These are phyloP conservation scores for Ctenochaetus hawaiiensis DNA, from an alignment of 2,797 vertebrate species.

Conservation along the genomic window DNA sequence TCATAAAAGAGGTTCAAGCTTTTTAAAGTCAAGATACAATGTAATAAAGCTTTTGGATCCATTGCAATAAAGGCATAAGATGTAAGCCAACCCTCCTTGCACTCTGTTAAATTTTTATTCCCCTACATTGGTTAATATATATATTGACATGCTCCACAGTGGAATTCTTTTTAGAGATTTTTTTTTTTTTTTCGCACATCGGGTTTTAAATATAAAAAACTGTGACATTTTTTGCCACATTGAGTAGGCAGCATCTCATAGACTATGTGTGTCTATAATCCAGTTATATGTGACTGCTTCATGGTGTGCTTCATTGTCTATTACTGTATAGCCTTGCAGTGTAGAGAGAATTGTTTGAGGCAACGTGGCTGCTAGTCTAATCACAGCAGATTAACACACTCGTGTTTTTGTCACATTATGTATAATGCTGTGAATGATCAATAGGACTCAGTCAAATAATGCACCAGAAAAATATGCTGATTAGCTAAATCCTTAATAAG, in stretches of 20 bases:
- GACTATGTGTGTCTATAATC: slow-evolving; percentile 53
- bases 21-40: slow-evolving; percentile 37
- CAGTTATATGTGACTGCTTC: slow-evolving; percentile 55
- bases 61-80: slow-evolving; percentile 31
- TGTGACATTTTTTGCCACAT: slow-evolving; percentile 22
- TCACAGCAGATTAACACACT: slow-evolving; percentile 32
- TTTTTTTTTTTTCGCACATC: slow-evolving; percentile 38
- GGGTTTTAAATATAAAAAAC: slow-evolving; percentile 44
- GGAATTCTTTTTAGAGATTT: slow-evolving; percentile 16
- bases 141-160: no score
- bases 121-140: slow-evolving; percentile 35
- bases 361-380: slow-evolving; percentile 23
- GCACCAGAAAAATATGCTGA: slow-evolving; percentile 9
- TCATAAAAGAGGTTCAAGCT: slow-evolving; percentile 30
- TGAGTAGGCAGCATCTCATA: slow-evolving; percentile 46
- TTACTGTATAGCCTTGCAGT: slow-evolving; percentile 39
- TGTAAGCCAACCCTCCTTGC: slow-evolving; percentile 32
- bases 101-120: slow-evolving; percentile 50
- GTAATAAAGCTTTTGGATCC: slow-evolving; percentile 43
- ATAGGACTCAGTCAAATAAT: not conserved
- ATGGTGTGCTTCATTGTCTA: slow-evolving; percentile 46
- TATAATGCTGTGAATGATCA: slow-evolving; percentile 9
- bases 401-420: not conserved
- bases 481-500: not conserved
- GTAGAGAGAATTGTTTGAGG: slow-evolving; percentile 21